These are phyloP conservation scores for Drosophila biarmipes DNA, from an alignment of 1,140 invertebrate species.

Conservation along the genomic window DNA sequence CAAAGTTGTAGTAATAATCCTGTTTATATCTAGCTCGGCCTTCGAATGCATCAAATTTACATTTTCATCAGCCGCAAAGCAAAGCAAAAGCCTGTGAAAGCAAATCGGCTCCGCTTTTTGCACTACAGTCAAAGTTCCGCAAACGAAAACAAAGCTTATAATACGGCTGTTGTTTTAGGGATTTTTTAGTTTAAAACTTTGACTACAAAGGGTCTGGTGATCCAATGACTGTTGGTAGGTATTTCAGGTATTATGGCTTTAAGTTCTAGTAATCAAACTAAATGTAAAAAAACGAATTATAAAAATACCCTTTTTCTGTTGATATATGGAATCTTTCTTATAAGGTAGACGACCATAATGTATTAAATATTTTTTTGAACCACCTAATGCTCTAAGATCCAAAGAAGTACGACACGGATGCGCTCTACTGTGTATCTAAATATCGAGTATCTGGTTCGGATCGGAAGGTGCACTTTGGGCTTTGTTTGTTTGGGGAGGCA, in stretches of 20 bases:
- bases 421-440: background rate
- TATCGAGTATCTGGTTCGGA: background rate
- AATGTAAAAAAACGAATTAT: too few species aligned
- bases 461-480: slow-evolving; percentile 17
- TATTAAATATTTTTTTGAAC: too few species aligned
- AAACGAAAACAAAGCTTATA: slow-evolving; percentile 4
- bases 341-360: too few species aligned
- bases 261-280: too few species aligned
- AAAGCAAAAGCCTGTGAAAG: slow-evolving; percentile 46
- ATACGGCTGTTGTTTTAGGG: background rate
- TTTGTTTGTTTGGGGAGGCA: slow-evolving; percentile 33
- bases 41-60: slow-evolving; percentile 69
- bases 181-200: too few species aligned
- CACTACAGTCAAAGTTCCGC: background rate
- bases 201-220: too few species aligned
- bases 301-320: too few species aligned
- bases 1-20: slow-evolving; percentile 28
- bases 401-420: background rate
- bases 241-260: too few species aligned
- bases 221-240: too few species aligned
- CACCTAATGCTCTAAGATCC: too few species aligned
- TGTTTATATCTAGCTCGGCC: slow-evolving; percentile 22
- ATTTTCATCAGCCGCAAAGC: slow-evolving; percentile 65
- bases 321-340: too few species aligned
- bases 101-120: slow-evolving; percentile 26